Base-by-base conservation (phyloP, 2,888 invertebrate genomes). In the Sesia bembeciformis region DNA sequence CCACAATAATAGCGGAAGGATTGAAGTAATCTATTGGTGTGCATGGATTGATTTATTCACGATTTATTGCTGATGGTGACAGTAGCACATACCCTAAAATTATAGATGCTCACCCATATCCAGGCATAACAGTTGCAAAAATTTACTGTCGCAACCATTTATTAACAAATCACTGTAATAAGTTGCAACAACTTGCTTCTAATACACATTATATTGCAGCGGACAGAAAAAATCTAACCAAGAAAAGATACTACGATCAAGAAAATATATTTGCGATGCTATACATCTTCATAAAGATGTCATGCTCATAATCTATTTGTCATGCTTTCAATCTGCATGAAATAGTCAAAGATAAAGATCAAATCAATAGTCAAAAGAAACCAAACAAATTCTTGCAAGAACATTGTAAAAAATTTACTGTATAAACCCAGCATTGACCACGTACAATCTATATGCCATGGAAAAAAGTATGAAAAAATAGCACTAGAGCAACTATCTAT, bases 241-340 rank as follows among this genome's bases (percentile, higher is more conserved):
- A 49, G 5, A 42, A n/a, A n/a, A n/a, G n/a, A n/a, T n/a, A n/a
- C n/a, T n/a, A n/a, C n/a, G n/a, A n/a, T n/a, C n/a, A n/a, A n/a
- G n/a, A n/a, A n/a, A n/a, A n/a, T n/a, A n/a, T n/a, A n/a, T n/a
- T n/a, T n/a, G n/a, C n/a, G n/a, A n/a, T n/a, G n/a, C n/a, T n/a
- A n/a, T n/a, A n/a, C n/a, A n/a, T n/a, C n/a, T n/a, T n/a, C n/a
- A n/a, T n/a, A n/a, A n/a, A n/a, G n/a, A n/a, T n/a, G n/a, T n/a
- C n/a, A n/a, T n/a, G n/a, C n/a, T n/a, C n/a, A n/a, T n/a, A n/a
- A n/a, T 58, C 56, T 23, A 42, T 63, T 7, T 40, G 52, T 51
- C 71, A 74, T 62, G 65, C 68, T 40, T 71, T 60, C 59, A 68
- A 67, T 7, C 57, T 65, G 40, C 67, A 71, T 54, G 54, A 42